Percentiles rank a stretch among this genome's conserved stretches.
These are phyloP conservation scores for Arctia plantaginis DNA, from an alignment of 2,888 invertebrate species.

Conservation along the genomic window DNA sequence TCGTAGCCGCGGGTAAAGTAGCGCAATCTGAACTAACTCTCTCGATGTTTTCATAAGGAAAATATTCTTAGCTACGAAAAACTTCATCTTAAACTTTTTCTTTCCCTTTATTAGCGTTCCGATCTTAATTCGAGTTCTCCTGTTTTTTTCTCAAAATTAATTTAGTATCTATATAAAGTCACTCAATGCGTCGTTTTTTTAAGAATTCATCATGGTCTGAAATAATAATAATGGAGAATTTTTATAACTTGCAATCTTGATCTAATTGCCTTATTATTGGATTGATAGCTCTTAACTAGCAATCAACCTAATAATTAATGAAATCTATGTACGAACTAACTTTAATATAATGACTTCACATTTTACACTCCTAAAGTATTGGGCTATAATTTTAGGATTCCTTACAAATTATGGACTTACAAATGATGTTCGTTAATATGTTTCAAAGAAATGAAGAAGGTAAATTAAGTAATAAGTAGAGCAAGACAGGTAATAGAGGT, in stretches of 20 bases:
- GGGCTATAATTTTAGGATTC: no score
- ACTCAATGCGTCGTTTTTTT: conserved; percentile 53
- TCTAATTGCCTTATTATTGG: no score
- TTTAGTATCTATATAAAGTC: conserved; percentile 62
- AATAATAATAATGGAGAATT: conserved; percentile 35
- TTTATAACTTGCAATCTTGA: conserved; percentile 21
- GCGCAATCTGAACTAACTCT: conserved; percentile 67
- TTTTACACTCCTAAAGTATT: no score
- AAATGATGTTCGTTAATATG: no score
- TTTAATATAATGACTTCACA: no score
- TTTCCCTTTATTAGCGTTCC: conserved; percentile 74
- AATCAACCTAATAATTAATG: not conserved
- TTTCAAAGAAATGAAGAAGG: no score
- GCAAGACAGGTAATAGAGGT: no score
- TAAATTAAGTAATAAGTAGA: no score
- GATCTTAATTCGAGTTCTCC: conserved; percentile 73
- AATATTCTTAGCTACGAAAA: conserved; percentile 70
- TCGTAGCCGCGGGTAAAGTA: conserved; percentile 58
- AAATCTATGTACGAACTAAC: not conserved
- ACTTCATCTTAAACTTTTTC: conserved; percentile 75
- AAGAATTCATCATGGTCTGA: conserved; percentile 54
- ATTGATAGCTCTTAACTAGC: not conserved
- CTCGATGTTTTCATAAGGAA: conserved; percentile 75
- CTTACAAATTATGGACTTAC: no score
- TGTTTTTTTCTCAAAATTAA: conserved; percentile 69